Evolutionary conservation across 2,888 invertebrate species (phyloP), one percentile per base, ranked within the genome.

Genomic region (Heliconius hortense): DNA sequence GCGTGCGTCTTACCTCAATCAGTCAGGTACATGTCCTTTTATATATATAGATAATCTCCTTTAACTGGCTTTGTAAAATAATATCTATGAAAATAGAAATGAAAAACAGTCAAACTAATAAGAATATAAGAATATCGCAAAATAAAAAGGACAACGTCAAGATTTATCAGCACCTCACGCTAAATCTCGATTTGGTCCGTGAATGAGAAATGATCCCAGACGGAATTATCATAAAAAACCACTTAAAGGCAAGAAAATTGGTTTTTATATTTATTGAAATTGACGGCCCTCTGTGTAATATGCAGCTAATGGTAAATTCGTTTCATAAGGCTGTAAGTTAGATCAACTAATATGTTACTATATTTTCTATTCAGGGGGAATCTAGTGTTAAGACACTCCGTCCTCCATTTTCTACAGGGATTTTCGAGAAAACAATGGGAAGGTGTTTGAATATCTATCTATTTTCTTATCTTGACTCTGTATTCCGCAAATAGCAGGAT

Each of bases 171-270:
- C 53, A 73, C 35, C 73, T 60, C 71, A 73, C 56, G 75, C 80
- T 82, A 79, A 81, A 80, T 81, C 80, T 79, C 79, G 76, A 81
- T 82, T 81, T 79, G 76, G 79, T 77, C 79, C 79, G 79, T 80
- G 82, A 82, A 83, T 82, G 82, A 82, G 81, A 80, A 82, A 83
- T 82, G 80, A 81, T 82, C 78, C 74, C 69, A 72, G 78, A 75
- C 66, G 62, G 75, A 77, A 83, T 82, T 83, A 82, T 79, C 82
- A 83, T 83, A 83, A 83, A 82, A 83, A 82, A 74, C 75, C 81
- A 80, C 80, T 82, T 82, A 81, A 79, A 77, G 67, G 77, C 76
- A n/a, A 56, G 80, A 79, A 80, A 82, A 81, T 77, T 76, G 77
- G 77, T 78, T 80, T 78, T 76, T 80, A 78, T 80, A 78, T 81